Conservation (phyloP, 2,113 vertebrate genomes). For the Daboia siamensis region DNA sequence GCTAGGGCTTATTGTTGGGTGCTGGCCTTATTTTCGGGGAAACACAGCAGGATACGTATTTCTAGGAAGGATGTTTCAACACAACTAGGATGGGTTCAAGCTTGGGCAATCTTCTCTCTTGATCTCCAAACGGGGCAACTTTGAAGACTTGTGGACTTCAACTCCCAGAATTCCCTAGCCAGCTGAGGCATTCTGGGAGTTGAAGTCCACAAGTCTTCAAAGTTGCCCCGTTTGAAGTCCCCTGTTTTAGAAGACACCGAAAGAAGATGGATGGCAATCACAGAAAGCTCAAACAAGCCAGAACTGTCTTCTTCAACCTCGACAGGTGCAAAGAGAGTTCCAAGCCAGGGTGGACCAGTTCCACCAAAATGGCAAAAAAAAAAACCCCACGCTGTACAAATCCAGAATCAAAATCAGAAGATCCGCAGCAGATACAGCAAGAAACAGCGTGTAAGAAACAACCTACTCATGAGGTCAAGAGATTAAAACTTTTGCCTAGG, state of each 20-base stretch:
- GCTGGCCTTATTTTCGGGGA: too few species aligned
- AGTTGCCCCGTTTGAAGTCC: background rate
- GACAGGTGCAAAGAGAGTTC: background rate
- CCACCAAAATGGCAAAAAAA: background rate
- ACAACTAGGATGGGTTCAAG: background rate
- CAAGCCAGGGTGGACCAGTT: rapidly evolving
- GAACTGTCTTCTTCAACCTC: background rate
- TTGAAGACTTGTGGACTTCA: background rate
- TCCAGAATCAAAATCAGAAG: background rate
- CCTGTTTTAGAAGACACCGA: background rate
- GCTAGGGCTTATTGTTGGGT: too few species aligned
- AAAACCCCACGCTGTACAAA: background rate
- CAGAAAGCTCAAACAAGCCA: background rate
- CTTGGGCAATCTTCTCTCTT: background rate
- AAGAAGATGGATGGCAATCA: background rate
- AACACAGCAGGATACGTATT: background rate
- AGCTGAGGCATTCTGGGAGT: background rate
- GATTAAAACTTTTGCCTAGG: background rate
- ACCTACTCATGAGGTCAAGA: background rate
- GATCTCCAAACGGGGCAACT: background rate
- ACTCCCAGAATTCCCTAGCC: background rate
- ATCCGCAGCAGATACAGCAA: background rate
- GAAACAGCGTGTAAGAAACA: background rate
- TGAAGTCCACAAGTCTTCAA: background rate
- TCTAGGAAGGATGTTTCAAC: background rate